phyloP scores from a whole-genome alignment of 2,888 invertebrate species.

The Periphyllus acericola region DNA sequence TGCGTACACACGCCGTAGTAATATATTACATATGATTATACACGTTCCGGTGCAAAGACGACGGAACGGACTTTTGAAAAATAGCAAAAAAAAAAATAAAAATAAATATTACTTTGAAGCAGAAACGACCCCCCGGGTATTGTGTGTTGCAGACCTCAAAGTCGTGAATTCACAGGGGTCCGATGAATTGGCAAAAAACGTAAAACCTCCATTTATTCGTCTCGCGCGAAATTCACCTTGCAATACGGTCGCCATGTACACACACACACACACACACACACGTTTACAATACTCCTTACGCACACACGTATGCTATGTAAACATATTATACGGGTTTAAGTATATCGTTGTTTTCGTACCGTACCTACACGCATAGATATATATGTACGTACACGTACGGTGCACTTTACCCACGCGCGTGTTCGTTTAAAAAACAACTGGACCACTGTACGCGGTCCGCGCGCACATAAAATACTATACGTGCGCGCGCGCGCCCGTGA shows the following conservation, averaged over 20 bases:
- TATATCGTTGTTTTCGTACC: no score
- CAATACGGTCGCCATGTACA: background rate
- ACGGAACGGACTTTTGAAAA: background rate
- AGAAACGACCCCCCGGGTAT: background rate
- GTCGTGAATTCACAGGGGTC: slow-evolving; percentile 34
- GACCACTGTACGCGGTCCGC: no score
- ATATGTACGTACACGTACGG: background rate
- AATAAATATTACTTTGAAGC: background rate
- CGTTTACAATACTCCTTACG: no score
- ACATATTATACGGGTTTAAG: background rate
- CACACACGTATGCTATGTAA: background rate
- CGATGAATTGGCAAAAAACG: slow-evolving; percentile 5
- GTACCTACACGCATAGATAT: background rate
- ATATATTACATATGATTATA: background rate
- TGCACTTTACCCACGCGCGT: background rate
- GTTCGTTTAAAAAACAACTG: background rate
- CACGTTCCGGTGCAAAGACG: background rate
- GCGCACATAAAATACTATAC: no score
- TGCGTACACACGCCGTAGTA: background rate
- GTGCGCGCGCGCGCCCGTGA: no score
- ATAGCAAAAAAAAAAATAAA: background rate
- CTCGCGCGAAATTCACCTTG: background rate
- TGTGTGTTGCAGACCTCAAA: background rate
- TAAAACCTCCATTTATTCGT: background rate
- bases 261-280: background rate